Percentiles rank a stretch among this genome's conserved stretches.
These are phyloP conservation scores for Trimorus sp. DNA, from an alignment of 2,888 invertebrate species.

Conservation along the genomic window DNA sequence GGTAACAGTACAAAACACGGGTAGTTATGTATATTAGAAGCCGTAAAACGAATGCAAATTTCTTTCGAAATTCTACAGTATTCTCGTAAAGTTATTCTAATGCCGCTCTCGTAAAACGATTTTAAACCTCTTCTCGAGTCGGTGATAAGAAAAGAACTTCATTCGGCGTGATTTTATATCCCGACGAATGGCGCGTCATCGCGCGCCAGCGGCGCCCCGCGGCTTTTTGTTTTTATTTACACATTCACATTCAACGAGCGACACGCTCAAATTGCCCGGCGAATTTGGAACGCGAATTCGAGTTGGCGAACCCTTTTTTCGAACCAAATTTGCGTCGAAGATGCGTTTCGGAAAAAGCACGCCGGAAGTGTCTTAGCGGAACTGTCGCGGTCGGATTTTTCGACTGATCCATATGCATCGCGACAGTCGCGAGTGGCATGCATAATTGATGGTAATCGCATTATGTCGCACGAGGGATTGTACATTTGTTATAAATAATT, in stretches of 20 bases:
- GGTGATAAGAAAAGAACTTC: conserved; percentile 54
- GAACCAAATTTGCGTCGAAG: no score
- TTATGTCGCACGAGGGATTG: conserved; percentile 10
- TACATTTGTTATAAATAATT: conserved; percentile 19
- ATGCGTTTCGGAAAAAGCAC: no score
- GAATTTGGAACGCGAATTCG: no score
- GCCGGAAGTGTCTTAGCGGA: no score
- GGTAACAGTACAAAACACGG: conserved; percentile 79
- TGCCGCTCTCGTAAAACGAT: conserved; percentile 79
- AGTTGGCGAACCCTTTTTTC: no score
- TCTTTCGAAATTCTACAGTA: conserved; percentile 77
- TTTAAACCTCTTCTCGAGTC: conserved; percentile 72
- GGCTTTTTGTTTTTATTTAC: conserved; percentile 16
- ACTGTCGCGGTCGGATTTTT: no score
- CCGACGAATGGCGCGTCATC: conserved; percentile 64
- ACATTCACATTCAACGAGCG: neutral
- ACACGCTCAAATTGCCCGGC: neutral
- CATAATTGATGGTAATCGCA: conserved; percentile 9
- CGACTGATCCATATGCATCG: no score
- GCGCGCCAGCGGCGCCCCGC: neutral
- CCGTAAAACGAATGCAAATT: conserved; percentile 80
- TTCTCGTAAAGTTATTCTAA: conserved; percentile 77
- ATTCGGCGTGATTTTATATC: conserved; percentile 68
- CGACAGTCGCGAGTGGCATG: neutral
- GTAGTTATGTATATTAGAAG: conserved; percentile 78